Evolutionary conservation across 2,113 vertebrate genomes (phyloP).

Genomic region (Isurus oxyrinchus): DNA sequence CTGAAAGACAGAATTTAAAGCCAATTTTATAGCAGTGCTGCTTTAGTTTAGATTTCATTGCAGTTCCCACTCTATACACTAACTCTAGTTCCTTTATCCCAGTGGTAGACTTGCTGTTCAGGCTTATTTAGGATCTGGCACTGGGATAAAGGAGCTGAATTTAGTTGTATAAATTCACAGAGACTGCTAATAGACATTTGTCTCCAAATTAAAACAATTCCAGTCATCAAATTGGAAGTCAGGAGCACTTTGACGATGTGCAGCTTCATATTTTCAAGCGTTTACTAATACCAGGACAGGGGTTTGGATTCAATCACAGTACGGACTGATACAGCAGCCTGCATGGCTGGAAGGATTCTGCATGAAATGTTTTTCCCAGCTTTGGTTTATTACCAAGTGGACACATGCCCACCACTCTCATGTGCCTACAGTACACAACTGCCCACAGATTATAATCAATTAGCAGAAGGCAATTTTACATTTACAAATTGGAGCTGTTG

Average conservation of each 20-base stretch:
- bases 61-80: neutral
- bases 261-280: neutral
- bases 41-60: neutral
- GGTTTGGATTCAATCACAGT: neutral
- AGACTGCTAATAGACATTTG: neutral
- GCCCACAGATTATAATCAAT: neutral
- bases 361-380: neutral
- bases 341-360: neutral
- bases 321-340: neutral
- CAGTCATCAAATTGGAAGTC: neutral
- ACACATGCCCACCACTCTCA: neutral
- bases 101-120: neutral
- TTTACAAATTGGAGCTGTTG: neutral
- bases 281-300: neutral
- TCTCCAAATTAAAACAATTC: neutral
- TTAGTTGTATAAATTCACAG: neutral
- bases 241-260: neutral
- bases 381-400: neutral
- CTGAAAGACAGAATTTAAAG: neutral
- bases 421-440: neutral
- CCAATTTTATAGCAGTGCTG: neutral
- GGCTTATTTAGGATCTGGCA: neutral
- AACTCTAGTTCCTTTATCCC: neutral
- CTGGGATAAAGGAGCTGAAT: neutral
- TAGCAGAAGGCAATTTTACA: neutral